These are phyloP conservation scores for Merluccius polli DNA, from an alignment of 2,797 vertebrate genomes.

Conservation along the genomic window DNA sequence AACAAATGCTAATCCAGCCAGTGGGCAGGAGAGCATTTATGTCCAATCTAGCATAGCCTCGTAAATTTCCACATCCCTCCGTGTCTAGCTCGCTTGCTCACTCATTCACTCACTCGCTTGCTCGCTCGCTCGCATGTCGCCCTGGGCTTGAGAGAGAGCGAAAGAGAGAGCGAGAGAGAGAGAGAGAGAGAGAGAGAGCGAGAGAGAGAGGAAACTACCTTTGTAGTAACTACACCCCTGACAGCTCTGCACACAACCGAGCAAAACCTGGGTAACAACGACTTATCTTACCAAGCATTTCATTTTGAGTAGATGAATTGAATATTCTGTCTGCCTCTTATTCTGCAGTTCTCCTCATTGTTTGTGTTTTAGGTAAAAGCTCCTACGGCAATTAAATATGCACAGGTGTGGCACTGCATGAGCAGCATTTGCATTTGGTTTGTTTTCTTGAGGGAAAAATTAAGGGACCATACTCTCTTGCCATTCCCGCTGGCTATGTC, in stretches of 20 bases:
- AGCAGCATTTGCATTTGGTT: neutral
- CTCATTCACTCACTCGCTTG: slow-evolving; percentile 22
- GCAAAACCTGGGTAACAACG: neutral
- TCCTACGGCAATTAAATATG: neutral
- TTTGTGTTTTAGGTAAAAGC: neutral
- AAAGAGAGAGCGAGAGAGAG: neutral
- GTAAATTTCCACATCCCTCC: slow-evolving; percentile 33
- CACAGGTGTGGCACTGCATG: neutral
- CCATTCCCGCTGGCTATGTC: neutral
- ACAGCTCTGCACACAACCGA: neutral
- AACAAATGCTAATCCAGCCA: slow-evolving; percentile 27
- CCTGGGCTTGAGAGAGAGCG: neutral
- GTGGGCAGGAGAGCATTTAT: slow-evolving; percentile 23
- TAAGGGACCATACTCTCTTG: neutral
- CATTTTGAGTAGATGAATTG: neutral
- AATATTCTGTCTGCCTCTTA: neutral
- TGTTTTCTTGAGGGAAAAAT: too few species aligned
- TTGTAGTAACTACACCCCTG: neutral
- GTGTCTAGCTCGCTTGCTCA: neutral
- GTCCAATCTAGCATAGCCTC: slow-evolving; percentile 41
- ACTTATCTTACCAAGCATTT: neutral
- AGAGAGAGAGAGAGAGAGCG: neutral
- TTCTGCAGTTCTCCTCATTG: neutral
- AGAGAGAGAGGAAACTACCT: neutral
- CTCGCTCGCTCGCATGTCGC: neutral